Conservation (phyloP, 2,113 vertebrate species). For the Boulengeromyrus knoepffleri region DNA sequence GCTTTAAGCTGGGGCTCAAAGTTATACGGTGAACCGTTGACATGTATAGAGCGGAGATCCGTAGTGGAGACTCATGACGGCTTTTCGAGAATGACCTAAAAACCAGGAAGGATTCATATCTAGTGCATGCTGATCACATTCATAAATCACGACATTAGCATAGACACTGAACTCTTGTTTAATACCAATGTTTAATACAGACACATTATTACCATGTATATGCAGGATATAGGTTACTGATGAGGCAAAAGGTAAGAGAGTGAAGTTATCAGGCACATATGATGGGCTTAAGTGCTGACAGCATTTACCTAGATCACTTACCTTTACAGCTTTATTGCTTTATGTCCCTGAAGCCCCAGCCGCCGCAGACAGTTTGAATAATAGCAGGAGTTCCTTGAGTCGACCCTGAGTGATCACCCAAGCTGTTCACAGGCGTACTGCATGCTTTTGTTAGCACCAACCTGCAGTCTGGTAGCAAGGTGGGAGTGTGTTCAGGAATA, state of each 20-base stretch:
- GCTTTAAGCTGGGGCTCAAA: neutral
- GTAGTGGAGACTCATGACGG: neutral
- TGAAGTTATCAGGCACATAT: neutral
- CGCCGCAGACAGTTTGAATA: constrained; percentile 30
- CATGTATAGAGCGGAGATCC: neutral
- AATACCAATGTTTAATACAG: constrained; percentile 6
- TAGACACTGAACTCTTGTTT: constrained; percentile 17
- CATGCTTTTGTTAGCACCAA: constrained; percentile 40
- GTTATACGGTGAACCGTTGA: neutral
- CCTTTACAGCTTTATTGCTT: neutral
- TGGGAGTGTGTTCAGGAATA: neutral
- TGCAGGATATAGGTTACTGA: constrained; percentile 17
- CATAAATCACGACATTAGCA: constrained; percentile 20
- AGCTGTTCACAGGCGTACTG: constrained; percentile 34
- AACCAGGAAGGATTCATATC: constrained; percentile 22
- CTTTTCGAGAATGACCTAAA: constrained; percentile 11
- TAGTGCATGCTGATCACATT: constrained; percentile 24
- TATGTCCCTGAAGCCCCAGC: constrained; percentile 2
- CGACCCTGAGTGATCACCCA: constrained; percentile 22
- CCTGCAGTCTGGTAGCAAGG: constrained; percentile 25
- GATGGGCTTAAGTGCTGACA: neutral
- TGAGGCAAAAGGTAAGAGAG: neutral
- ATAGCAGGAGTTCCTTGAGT: constrained; percentile 21
- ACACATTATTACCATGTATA: constrained; percentile 18
- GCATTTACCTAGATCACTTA: neutral